Evolutionary conservation across 2,888 invertebrate species (phyloP).

Genomic region (Griposia aprilina): DNA sequence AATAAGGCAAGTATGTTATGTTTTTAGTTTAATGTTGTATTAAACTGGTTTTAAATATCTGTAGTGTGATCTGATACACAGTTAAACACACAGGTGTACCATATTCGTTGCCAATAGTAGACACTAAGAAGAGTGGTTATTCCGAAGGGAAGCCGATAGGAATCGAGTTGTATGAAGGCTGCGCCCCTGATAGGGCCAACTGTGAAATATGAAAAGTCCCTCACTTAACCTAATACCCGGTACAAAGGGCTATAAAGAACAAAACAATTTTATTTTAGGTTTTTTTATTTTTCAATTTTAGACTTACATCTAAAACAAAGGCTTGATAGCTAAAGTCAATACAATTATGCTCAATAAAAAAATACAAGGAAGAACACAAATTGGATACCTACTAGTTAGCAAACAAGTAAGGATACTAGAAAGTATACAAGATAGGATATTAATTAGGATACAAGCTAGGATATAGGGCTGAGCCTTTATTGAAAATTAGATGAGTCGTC

Average conservation of each 20-base stretch:
- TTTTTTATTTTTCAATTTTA: not conserved
- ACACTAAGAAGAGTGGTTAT: no score
- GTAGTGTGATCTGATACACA: no score
- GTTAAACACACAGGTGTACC: no score
- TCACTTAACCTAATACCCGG: not conserved
- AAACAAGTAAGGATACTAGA: not conserved
- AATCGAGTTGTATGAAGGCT: no score
- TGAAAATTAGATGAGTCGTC: not conserved
- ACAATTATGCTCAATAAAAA: not conserved
- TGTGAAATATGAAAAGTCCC: not conserved
- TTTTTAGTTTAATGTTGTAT: no score
- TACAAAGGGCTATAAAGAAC: not conserved
- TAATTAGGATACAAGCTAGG: not conserved
- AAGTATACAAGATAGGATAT: not conserved
- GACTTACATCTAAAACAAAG: not conserved
- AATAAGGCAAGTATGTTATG: no score
- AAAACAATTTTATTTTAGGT: not conserved
- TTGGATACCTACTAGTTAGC: not conserved
- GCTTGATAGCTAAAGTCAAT: not conserved
- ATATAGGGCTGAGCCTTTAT: constrained; percentile 1
- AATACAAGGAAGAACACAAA: not conserved
- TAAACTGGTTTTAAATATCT: no score
- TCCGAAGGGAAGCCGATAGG: no score
- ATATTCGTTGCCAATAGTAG: no score
- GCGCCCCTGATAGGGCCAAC: no score